Conservation (phyloP, 2,888 invertebrate species). For the Esperia sulphurella region DNA sequence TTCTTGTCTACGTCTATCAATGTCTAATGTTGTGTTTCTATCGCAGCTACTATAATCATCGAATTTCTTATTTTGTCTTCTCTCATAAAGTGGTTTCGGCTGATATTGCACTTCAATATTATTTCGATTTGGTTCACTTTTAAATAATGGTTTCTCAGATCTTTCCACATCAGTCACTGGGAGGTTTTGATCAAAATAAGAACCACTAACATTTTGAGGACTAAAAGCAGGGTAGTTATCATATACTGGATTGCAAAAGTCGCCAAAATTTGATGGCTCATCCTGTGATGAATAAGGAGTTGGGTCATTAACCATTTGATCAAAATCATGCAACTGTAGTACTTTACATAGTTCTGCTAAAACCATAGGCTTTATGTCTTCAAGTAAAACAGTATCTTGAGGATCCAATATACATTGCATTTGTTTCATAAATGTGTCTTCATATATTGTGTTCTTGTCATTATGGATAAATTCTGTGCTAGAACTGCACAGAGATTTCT, state of each 20-base stretch:
- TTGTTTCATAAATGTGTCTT: slow-evolving; percentile 88
- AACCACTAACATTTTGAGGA: slow-evolving; percentile 14
- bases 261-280: slow-evolving; percentile 24
- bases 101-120: slow-evolving; percentile 11
- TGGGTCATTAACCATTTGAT: slow-evolving; percentile 31
- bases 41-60: slow-evolving; percentile 21
- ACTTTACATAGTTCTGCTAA: slow-evolving; percentile 80
- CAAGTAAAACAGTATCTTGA: slow-evolving; percentile 75
- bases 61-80: slow-evolving; percentile 29
- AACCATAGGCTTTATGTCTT: slow-evolving; percentile 79
- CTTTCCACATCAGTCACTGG: slow-evolving; percentile 5
- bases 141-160: slow-evolving; percentile 15
- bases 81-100: slow-evolving; percentile 39
- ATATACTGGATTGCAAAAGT: slow-evolving; percentile 13
- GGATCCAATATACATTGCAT: slow-evolving; percentile 80
- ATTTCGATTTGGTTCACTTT: slow-evolving; percentile 17
- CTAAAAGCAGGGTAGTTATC: slow-evolving; percentile 2
- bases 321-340: slow-evolving; percentile 63
- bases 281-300: slow-evolving; percentile 19
- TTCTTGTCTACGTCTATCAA: slow-evolving; percentile 11
- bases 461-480: slow-evolving; percentile 76
- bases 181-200: slow-evolving; percentile 23
- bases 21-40: slow-evolving; percentile 24
- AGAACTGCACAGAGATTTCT: slow-evolving; percentile 60
- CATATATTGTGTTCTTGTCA: slow-evolving; percentile 82